Evolutionary conservation across 2,888 invertebrate genomes (phyloP).

Genomic region (Eristalis intricaria): DNA sequence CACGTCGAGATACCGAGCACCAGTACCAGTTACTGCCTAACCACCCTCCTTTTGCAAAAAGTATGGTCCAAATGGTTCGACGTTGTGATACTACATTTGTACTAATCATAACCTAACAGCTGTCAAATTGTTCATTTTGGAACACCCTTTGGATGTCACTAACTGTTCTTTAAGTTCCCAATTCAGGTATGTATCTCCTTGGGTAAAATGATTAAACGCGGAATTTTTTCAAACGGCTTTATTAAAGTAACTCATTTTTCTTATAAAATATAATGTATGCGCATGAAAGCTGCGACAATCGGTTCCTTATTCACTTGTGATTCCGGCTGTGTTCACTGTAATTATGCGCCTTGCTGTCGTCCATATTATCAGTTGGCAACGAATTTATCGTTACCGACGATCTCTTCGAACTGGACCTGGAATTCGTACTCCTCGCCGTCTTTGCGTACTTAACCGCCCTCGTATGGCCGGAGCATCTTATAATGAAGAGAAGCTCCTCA

Average conservation of each 20-base stretch:
- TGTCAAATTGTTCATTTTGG: too few relatives aligned
- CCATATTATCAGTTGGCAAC: constrained; percentile 73
- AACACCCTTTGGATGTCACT: too few relatives aligned
- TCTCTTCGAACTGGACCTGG: constrained; percentile 74
- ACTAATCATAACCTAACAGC: too few relatives aligned
- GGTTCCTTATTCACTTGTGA: constrained; percentile 1
- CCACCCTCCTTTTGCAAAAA: too few relatives aligned
- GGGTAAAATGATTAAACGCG: too few relatives aligned
- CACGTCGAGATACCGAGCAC: too few relatives aligned
- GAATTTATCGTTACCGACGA: constrained; percentile 77
- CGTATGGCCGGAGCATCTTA: constrained; percentile 87
- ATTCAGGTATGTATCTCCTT: too few relatives aligned
- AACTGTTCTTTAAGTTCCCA: too few relatives aligned
- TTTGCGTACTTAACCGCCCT: constrained; percentile 85
- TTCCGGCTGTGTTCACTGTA: constrained; percentile 36
- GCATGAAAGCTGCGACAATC: neutral
- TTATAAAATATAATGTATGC: neutral
- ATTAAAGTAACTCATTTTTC: neutral
- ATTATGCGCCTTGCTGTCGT: constrained; percentile 65
- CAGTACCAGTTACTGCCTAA: too few relatives aligned
- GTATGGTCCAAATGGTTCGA: too few relatives aligned
- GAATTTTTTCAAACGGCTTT: neutral
- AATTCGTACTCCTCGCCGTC: constrained; percentile 74
- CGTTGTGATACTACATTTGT: too few relatives aligned
- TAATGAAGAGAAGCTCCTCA: constrained; percentile 88